phyloP scores from a whole-genome alignment of 1,140 invertebrate species.

The Calephelis virginiensis region DNA sequence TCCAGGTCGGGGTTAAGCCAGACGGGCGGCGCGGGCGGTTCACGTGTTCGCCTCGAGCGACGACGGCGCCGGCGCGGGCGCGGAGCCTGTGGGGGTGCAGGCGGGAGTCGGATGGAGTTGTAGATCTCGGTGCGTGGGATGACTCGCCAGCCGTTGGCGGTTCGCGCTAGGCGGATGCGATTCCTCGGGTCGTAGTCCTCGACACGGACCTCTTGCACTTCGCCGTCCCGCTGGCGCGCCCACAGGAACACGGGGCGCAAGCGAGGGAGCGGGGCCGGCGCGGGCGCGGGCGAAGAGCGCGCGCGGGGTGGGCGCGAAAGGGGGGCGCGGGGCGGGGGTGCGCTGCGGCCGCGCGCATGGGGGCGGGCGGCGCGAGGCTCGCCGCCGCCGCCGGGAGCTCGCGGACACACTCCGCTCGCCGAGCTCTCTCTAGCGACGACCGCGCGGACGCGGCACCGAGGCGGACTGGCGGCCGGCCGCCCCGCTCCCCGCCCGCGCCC shows the following conservation, averaged over 20 bases:
- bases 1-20: conserved; percentile 77
- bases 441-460: conserved; percentile 62
- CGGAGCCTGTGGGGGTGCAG: conserved; percentile 35
- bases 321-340: conserved; percentile 39
- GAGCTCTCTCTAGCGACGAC: conserved; percentile 55
- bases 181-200: conserved; percentile 92
- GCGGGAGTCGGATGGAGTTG: conserved; percentile 55
- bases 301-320: conserved; percentile 40
- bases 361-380: conserved; percentile 66
- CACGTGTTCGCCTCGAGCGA: conserved; percentile 34
- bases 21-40: conserved; percentile 31
- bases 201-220: conserved; percentile 89
- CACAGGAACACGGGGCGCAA: conserved; percentile 87
- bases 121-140: conserved; percentile 86
- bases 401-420: conserved; percentile 59
- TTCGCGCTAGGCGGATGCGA: conserved; percentile 88
- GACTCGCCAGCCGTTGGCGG: conserved; percentile 88
- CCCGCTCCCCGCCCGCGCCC: conserved; percentile 31
- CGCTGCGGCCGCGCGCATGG: conserved; percentile 49
- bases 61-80: conserved; percentile 34
- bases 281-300: conserved; percentile 46
- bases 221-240: conserved; percentile 87
- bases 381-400: conserved; percentile 60
- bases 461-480: conserved; percentile 61
- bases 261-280: conserved; percentile 44